Evolutionary conservation across 1,140 invertebrate species (phyloP).

Genomic region (Aradophagus sp.): DNA sequence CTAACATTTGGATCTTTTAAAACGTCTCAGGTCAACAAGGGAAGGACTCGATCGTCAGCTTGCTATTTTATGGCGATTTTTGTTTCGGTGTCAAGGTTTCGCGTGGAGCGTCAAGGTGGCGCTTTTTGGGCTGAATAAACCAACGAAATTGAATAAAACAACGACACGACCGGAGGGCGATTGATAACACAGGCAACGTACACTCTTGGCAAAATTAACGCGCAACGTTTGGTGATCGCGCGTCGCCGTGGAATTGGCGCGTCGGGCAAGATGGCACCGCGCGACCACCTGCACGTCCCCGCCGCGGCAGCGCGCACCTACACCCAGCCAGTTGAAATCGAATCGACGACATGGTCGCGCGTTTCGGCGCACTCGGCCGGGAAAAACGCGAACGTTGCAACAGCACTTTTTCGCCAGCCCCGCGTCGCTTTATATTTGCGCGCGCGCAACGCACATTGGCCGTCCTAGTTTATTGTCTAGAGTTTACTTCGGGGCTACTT

Average conservation of each 20-base stretch:
- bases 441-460: not conserved
- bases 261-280: slow-evolving; percentile 21
- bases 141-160: slow-evolving; percentile 14
- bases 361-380: not conserved
- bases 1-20: too few relatives aligned
- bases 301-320: not conserved
- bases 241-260: slow-evolving; percentile 21
- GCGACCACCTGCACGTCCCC: not conserved
- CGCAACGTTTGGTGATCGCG: slow-evolving; percentile 8
- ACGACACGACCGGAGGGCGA: slow-evolving; percentile 9
- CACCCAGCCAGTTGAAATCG: too few relatives aligned
- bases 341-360: slow-evolving; percentile 4
- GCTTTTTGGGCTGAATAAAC: slow-evolving; percentile 6
- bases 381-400: slow-evolving; percentile 24
- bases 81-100: not conserved
- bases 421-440: not conserved
- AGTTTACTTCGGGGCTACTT: slow-evolving; percentile 43
- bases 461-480: slow-evolving; percentile 43
- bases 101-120: not conserved
- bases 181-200: too few relatives aligned
- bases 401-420: slow-evolving; percentile 16
- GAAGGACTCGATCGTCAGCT: too few relatives aligned
- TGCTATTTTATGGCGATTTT: too few relatives aligned
- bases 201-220: slow-evolving; percentile 25
- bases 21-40: not conserved